These are phyloP conservation scores for Dipodomys ordii DNA, from an alignment of 2,113 vertebrate genomes.

Conservation along the genomic window DNA sequence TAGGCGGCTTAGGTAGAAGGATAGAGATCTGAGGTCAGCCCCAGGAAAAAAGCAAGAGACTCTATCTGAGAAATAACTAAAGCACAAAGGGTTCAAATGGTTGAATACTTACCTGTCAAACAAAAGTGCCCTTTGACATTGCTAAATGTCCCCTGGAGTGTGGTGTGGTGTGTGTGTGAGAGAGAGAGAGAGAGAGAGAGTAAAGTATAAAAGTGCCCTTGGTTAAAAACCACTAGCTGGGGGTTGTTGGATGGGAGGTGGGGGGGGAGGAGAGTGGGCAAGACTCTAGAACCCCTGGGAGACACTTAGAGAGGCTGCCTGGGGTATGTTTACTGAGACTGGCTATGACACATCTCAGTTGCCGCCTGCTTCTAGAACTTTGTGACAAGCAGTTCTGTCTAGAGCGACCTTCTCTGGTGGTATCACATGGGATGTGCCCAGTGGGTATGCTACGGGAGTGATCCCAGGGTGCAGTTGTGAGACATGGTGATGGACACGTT, in stretches of 20 bases:
- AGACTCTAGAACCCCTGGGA: background rate
- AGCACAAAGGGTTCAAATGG: too few species aligned
- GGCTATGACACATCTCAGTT: too few species aligned
- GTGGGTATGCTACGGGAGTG: too few species aligned
- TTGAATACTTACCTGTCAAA: too few species aligned
- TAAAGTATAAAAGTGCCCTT: too few species aligned
- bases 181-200: too few species aligned
- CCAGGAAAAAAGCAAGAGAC: too few species aligned
- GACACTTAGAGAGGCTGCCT: background rate
- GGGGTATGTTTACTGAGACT: background rate
- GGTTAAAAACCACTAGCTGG: background rate
- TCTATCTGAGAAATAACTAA: too few species aligned
- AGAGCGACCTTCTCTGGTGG: background rate
- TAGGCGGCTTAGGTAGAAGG: too few species aligned
- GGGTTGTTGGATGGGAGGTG: background rate
- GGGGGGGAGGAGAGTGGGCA: background rate
- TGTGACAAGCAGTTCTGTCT: background rate
- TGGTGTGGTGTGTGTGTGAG: too few species aligned
- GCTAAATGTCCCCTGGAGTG: background rate
- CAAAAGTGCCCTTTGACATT: too few species aligned
- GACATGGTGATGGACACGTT: background rate
- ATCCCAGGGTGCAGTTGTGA: background rate
- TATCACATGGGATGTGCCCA: accelerated
- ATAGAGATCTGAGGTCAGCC: too few species aligned
- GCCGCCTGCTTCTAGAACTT: background rate